phyloP scores from a whole-genome alignment of 2,797 vertebrate genomes.

The Poeciliopsis paucimaculata region DNA sequence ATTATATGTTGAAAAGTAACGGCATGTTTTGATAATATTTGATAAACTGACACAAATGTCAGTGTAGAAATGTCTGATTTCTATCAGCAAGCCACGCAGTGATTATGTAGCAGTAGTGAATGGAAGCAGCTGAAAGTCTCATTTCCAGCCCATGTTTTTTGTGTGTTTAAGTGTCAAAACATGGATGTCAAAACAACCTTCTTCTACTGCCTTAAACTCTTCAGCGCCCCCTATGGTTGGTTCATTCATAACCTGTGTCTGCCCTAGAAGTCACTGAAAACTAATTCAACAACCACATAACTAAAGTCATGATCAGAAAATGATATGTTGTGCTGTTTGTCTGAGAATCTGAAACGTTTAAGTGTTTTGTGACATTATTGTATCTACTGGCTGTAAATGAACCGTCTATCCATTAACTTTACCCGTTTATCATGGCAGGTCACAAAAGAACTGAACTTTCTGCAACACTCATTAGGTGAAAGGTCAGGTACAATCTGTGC shows the following conservation, averaged over 20 bases:
- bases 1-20: not conserved
- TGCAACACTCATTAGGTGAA: too few relatives aligned
- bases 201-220: not conserved
- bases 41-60: not conserved
- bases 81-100: not conserved
- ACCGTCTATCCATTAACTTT: not conserved
- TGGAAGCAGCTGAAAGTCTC: not conserved
- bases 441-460: not conserved
- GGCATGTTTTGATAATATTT: not conserved
- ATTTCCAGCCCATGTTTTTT: accelerated
- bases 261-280: not conserved
- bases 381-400: not conserved
- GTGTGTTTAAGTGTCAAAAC: not conserved
- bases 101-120: not conserved
- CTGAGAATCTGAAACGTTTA: not conserved
- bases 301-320: not conserved
- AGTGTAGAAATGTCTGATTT: not conserved
- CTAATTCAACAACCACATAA: not conserved
- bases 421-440: too few relatives aligned
- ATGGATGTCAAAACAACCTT: not conserved
- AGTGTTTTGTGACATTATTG: not conserved
- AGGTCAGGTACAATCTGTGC: too few relatives aligned
- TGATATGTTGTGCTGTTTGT: not conserved
- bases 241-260: not conserved
- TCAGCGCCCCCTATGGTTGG: not conserved